Evolutionary conservation across 2,113 vertebrate genomes (phyloP).

Genomic region (Lucifuga dentata): DNA sequence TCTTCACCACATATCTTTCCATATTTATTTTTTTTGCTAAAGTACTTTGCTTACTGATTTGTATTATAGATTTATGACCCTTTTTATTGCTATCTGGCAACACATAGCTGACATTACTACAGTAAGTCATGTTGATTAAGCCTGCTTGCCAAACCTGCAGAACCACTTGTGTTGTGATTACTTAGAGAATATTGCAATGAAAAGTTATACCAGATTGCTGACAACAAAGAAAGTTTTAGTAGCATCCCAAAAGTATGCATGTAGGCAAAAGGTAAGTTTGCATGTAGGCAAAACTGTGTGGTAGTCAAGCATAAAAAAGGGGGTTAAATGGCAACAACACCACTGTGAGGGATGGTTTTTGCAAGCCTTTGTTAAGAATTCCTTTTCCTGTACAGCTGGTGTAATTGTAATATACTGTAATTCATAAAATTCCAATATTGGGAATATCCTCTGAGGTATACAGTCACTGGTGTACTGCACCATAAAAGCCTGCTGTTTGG

Average conservation of each 20-base stretch:
- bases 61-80: too few relatives aligned
- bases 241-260: conserved; percentile 5
- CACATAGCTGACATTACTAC: too few relatives aligned
- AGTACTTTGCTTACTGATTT: too few relatives aligned
- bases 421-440: too few relatives aligned
- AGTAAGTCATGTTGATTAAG: neutral
- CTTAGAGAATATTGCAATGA: neutral
- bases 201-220: conserved; percentile 25
- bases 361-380: conserved; percentile 70
- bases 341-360: conserved; percentile 37
- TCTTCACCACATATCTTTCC: too few relatives aligned
- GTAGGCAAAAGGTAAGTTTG: too few relatives aligned
- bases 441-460: too few relatives aligned
- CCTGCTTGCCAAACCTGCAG: conserved; percentile 23
- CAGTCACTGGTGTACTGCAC: too few relatives aligned
- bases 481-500: neutral
- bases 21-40: too few relatives aligned
- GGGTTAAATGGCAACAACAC: neutral
- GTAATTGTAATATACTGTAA: too few relatives aligned
- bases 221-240: neutral
- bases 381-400: conserved; percentile 51
- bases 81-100: too few relatives aligned
- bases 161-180: conserved; percentile 18
- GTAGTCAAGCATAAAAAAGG: neutral
- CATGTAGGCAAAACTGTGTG: neutral